Percentiles rank a stretch among this genome's conserved stretches.
phyloP scores from a whole-genome alignment of 2,797 vertebrate genomes.

The Cephalopachus bancanus region DNA sequence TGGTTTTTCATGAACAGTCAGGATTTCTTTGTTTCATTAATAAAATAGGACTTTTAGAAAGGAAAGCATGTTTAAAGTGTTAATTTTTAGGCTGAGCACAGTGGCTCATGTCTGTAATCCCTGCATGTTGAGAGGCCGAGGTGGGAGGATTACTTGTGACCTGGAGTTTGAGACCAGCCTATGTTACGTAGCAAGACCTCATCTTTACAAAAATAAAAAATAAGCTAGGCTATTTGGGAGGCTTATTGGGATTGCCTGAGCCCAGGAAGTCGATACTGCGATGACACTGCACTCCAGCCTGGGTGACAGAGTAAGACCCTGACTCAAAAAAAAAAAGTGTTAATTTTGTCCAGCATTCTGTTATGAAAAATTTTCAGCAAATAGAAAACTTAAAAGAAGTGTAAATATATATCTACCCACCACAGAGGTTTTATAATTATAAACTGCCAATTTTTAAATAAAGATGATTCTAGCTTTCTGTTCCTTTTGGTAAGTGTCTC shows the following conservation, averaged over 20 bases:
- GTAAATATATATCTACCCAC: background rate
- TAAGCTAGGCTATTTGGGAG: too few species aligned
- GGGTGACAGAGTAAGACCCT: too few species aligned
- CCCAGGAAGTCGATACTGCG: too few species aligned
- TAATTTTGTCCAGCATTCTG: background rate
- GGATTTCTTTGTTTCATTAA: constrained; percentile 58
- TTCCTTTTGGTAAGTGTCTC: constrained; percentile 7
- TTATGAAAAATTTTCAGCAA: constrained; percentile 37
- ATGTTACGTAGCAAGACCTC: too few species aligned
- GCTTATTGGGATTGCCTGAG: too few species aligned
- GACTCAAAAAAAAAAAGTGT: too few species aligned
- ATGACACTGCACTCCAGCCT: too few species aligned
- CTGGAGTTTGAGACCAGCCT: too few species aligned
- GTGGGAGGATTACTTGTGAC: too few species aligned
- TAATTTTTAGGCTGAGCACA: background rate
- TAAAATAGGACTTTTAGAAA: constrained; percentile 60
- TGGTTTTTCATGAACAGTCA: constrained; percentile 45
- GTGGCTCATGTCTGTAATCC: too few species aligned
- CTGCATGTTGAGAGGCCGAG: too few species aligned
- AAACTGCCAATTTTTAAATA: constrained; percentile 47
- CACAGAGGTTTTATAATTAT: constrained; percentile 30
- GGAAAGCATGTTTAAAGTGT: constrained; percentile 58
- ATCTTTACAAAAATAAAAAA: too few species aligned
- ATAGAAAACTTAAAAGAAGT: background rate
- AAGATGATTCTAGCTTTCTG: background rate